These are phyloP conservation scores for Dynastes tityus DNA, from an alignment of 2,888 invertebrate species.

Conservation along the genomic window DNA sequence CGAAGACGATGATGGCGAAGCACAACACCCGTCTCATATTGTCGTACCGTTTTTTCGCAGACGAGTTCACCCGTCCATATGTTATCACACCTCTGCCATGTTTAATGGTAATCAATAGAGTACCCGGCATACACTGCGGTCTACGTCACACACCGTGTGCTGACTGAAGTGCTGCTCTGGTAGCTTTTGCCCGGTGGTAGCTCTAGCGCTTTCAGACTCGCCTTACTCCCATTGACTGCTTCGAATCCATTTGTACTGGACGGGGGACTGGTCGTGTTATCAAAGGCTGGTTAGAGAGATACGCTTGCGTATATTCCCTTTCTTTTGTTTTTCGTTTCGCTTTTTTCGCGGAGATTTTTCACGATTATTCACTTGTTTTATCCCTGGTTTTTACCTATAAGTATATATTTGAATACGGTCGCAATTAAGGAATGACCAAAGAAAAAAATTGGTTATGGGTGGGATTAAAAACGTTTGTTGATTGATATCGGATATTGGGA, in stretches of 20 bases:
- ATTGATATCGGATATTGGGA: no score
- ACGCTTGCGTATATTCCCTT: slow-evolving; percentile 11
- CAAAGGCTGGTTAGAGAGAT: neutral
- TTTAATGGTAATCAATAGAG: slow-evolving; percentile 67
- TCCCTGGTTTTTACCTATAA: neutral
- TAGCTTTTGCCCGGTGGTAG: slow-evolving; percentile 1
- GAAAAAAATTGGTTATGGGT: no score
- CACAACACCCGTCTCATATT: slow-evolving; percentile 65
- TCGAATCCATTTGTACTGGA: slow-evolving; percentile 22
- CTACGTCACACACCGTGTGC: slow-evolving; percentile 62
- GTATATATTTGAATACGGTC: no score
- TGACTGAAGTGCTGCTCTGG: slow-evolving; percentile 10
- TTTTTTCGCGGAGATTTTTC: neutral
- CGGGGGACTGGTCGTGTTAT: neutral
- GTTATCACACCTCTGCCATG: slow-evolving; percentile 67
- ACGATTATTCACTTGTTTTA: neutral
- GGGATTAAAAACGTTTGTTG: no score
- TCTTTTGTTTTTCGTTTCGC: neutral
- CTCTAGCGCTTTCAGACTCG: neutral
- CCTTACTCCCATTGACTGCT: slow-evolving; percentile 58
- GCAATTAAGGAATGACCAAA: no score
- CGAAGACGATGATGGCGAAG: slow-evolving; percentile 61
- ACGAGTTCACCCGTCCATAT: slow-evolving; percentile 67
- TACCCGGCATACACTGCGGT: slow-evolving; percentile 63
- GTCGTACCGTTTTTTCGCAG: slow-evolving; percentile 60